phyloP scores from a whole-genome alignment of 2,797 vertebrate genomes.

The Pangasius sanitwongsei region DNA sequence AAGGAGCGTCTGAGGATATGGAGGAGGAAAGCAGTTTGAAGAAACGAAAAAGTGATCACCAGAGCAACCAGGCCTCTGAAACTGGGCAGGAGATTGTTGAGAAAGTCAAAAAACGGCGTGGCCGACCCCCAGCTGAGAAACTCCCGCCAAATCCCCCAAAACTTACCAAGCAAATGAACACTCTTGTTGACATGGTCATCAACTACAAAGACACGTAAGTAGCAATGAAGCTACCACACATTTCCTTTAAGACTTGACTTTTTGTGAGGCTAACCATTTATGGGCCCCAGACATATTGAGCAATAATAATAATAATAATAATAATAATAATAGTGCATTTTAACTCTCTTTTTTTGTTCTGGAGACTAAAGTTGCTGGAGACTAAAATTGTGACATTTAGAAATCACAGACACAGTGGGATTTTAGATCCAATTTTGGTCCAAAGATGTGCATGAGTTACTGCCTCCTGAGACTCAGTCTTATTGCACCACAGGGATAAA shows the following conservation, averaged over 20 bases:
- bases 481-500: not conserved
- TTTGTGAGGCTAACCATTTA: not conserved
- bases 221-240: not conserved
- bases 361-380: not conserved
- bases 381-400: not conserved
- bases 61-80: conserved; percentile 82
- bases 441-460: not conserved
- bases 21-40: conserved; percentile 93
- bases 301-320: conserved; percentile 15
- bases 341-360: not conserved
- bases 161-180: conserved; percentile 94
- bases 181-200: conserved; percentile 95
- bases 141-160: conserved; percentile 95
- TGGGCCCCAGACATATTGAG: not conserved
- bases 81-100: conserved; percentile 84
- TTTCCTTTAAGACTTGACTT: not conserved
- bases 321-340: not conserved
- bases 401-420: not conserved
- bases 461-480: not conserved
- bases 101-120: conserved; percentile 94
- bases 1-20: conserved; percentile 93
- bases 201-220: conserved; percentile 97
- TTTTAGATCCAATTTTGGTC: not conserved
- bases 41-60: conserved; percentile 90
- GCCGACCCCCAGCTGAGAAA: conserved; percentile 94